Percentiles rank a stretch among this genome's conserved stretches.
Evolutionary conservation across 2,888 invertebrate genomes (phyloP).

Genomic region (Leistus spinibarbis): DNA sequence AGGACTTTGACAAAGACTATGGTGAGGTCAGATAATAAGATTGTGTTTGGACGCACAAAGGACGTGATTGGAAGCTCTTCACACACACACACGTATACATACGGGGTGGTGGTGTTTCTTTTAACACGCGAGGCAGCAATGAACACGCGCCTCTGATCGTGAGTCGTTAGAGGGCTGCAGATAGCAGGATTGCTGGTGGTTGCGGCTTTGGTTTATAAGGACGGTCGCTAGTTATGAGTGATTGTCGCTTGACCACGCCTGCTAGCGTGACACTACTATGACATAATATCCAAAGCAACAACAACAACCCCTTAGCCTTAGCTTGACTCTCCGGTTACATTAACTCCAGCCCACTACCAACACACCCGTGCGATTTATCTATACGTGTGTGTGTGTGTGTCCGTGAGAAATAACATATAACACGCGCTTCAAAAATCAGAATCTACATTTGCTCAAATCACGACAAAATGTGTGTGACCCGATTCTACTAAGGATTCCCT

Average conservation of each 20-base stretch:
- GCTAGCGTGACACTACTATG: slow-evolving; percentile 51
- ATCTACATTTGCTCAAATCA: not conserved
- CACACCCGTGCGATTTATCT: not conserved
- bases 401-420: not conserved
- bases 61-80: not conserved
- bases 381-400: not conserved
- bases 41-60: not conserved
- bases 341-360: not conserved
- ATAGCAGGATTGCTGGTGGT: not conserved
- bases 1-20: not conserved
- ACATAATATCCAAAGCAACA: slow-evolving; percentile 13
- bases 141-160: slow-evolving; percentile 6
- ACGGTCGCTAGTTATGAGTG: slow-evolving; percentile 52
- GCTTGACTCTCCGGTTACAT: not conserved
- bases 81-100: not conserved
- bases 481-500: not conserved
- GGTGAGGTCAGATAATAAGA: not conserved
- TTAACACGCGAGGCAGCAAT: slow-evolving; percentile 10
- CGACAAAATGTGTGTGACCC: not conserved
- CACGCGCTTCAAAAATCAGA: not conserved
- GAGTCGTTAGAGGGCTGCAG: not conserved
- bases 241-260: slow-evolving; percentile 56
- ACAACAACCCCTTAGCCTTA: not conserved
- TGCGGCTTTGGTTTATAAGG: not conserved
- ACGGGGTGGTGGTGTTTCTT: not conserved